These are phyloP conservation scores for Stigmatopora argus DNA, from an alignment of 2,113 vertebrate species.

Conservation along the genomic window DNA sequence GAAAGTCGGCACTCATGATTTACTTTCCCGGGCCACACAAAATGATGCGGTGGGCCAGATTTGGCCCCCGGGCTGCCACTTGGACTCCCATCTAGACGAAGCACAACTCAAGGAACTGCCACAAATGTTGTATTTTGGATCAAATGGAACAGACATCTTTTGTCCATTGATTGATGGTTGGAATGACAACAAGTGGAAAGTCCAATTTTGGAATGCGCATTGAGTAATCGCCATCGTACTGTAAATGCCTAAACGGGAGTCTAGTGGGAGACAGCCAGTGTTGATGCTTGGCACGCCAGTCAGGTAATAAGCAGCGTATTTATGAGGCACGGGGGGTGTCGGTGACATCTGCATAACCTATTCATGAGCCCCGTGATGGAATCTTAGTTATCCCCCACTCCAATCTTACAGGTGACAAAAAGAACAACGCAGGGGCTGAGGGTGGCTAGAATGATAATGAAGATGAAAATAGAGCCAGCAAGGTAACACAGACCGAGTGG, in stretches of 20 bases:
- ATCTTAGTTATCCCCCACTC: conserved; percentile 49
- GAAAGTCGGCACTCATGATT: no score
- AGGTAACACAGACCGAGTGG: conserved; percentile 20
- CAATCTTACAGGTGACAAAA: conserved; percentile 53
- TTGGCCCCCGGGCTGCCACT: no score
- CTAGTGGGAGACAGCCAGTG: conserved; percentile 31
- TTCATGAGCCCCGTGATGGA: conserved; percentile 55
- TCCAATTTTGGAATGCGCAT: background rate
- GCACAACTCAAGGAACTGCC: background rate
- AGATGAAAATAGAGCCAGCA: conserved; percentile 28
- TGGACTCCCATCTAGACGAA: no score
- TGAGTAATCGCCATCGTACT: background rate
- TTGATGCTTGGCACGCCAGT: conserved; percentile 16
- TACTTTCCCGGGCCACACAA: no score
- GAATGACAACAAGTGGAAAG: background rate
- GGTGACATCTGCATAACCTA: conserved; percentile 58
- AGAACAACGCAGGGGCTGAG: conserved; percentile 25
- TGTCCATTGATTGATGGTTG: no score
- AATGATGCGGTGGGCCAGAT: no score
- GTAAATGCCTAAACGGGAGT: background rate
- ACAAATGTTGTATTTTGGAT: background rate
- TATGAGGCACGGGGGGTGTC: conserved; percentile 50
- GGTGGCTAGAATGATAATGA: conserved; percentile 38
- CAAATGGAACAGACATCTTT: background rate
- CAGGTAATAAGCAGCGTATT: conserved; percentile 51